phyloP scores from a whole-genome alignment of 2,888 invertebrate species.

The Acronicta alni region DNA sequence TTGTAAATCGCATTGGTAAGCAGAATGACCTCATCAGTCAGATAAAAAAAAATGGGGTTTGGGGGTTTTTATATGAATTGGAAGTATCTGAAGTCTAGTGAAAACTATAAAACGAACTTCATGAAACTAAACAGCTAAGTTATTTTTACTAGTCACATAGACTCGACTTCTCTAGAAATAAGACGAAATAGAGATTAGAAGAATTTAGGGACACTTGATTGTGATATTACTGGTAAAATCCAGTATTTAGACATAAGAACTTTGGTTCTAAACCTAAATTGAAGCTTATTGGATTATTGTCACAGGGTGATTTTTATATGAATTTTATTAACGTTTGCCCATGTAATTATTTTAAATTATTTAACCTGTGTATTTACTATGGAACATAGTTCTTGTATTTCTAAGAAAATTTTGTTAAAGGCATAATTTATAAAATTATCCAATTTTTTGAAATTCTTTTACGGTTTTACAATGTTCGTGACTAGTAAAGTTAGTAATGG shows the following conservation, averaged over 20 bases:
- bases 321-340: slow-evolving; percentile 23
- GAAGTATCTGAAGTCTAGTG: background rate
- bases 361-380: slow-evolving; percentile 35
- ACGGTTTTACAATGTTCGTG: slow-evolving; percentile 28
- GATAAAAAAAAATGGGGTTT: too few relatives aligned
- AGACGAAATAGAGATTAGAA: slow-evolving; percentile 56
- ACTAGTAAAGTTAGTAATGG: slow-evolving; percentile 31
- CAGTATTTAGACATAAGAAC: slow-evolving; percentile 65
- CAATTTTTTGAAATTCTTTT: slow-evolving; percentile 18
- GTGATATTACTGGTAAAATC: slow-evolving; percentile 71
- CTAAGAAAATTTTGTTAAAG: slow-evolving; percentile 30
- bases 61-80: background rate
- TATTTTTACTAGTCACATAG: slow-evolving; percentile 64
- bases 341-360: slow-evolving; percentile 32
- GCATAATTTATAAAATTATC: slow-evolving; percentile 38
- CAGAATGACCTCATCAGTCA: slow-evolving; percentile 1
- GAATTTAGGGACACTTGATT: slow-evolving; percentile 56
- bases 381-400: slow-evolving; percentile 55
- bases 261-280: slow-evolving; percentile 71
- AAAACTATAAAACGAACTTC: background rate
- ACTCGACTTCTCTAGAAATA: slow-evolving; percentile 56
- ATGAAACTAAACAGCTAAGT: slow-evolving; percentile 16
- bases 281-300: slow-evolving; percentile 48
- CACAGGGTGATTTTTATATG: slow-evolving; percentile 56
- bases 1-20: slow-evolving; percentile 7